Conservation (phyloP, 2,888 invertebrate genomes). For the Dasysyrphus tricinctus region DNA sequence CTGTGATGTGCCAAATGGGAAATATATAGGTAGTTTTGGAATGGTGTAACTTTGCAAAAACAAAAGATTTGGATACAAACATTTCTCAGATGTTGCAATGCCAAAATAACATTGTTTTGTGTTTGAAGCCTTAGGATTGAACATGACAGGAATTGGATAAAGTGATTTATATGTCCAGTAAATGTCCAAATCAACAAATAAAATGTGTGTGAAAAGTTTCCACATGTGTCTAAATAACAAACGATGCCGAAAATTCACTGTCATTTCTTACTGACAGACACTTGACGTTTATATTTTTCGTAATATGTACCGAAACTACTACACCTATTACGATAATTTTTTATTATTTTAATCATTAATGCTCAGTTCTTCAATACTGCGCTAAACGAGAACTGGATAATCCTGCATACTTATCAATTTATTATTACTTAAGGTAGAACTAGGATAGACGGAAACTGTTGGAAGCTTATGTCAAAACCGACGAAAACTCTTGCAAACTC, state of each 20-base stretch:
- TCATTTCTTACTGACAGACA: not conserved
- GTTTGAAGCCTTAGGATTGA: not conserved
- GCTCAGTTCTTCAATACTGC: too few relatives aligned
- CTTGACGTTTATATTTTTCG: not conserved
- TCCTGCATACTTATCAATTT: too few relatives aligned
- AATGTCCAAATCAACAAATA: not conserved
- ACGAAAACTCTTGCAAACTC: too few relatives aligned
- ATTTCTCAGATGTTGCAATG: conserved; percentile 9
- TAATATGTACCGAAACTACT: too few relatives aligned
- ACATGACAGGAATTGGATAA: conserved; percentile 1
- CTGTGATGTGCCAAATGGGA: conserved; percentile 40
- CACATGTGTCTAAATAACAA: not conserved
- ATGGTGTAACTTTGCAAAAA: not conserved
- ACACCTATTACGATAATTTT: too few relatives aligned
- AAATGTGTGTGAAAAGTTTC: too few relatives aligned
- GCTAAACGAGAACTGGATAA: too few relatives aligned
- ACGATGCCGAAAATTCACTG: not conserved
- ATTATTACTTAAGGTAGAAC: too few relatives aligned
- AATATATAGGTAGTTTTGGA: not conserved
- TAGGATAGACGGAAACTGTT: too few relatives aligned
- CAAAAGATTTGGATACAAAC: not conserved
- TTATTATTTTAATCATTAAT: too few relatives aligned
- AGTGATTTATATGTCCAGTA: not conserved
- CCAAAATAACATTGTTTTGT: conserved; percentile 13
- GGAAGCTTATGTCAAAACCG: too few relatives aligned